These are phyloP conservation scores for Gryllus bimaculatus DNA, from an alignment of 1,140 invertebrate genomes.

Conservation along the genomic window DNA sequence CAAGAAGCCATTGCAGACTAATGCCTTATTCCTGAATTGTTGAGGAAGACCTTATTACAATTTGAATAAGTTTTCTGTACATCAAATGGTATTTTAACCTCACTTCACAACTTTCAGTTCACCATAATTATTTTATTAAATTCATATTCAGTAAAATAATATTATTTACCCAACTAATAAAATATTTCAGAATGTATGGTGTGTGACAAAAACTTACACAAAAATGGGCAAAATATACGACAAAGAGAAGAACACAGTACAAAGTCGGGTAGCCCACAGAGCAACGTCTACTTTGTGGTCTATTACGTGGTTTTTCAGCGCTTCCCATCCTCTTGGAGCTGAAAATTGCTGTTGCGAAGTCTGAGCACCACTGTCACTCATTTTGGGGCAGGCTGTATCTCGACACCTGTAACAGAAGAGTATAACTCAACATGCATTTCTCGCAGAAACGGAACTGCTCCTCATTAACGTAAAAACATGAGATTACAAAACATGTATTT, in stretches of 20 bases:
- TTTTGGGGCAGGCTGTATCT: not conserved
- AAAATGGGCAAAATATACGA: slow-evolving; percentile 81
- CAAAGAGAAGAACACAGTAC: slow-evolving; percentile 72
- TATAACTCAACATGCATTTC: not conserved
- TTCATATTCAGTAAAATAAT: not conserved
- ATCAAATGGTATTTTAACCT: too few relatives aligned
- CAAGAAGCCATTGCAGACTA: too few relatives aligned
- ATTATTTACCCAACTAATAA: not conserved
- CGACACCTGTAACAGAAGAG: not conserved
- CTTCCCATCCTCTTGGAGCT: slow-evolving; percentile 40
- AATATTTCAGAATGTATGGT: not conserved
- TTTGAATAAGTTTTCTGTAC: too few relatives aligned
- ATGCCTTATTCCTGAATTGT: too few relatives aligned
- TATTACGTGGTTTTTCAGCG: slow-evolving; percentile 59
- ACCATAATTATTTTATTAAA: too few relatives aligned
- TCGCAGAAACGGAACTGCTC: too few relatives aligned
- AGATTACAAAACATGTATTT: too few relatives aligned
- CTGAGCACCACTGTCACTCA: not conserved
- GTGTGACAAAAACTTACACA: slow-evolving; percentile 52
- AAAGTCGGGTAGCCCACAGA: slow-evolving; percentile 70
- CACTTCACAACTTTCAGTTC: too few relatives aligned
- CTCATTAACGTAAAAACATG: too few relatives aligned
- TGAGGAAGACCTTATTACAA: too few relatives aligned
- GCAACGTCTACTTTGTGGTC: slow-evolving; percentile 76
- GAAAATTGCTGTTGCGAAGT: not conserved